Percentiles rank a stretch among this genome's conserved stretches.
These are phyloP conservation scores for Caenorhabditis macrosperma DNA, from an alignment of 2,888 invertebrate genomes.

Conservation along the genomic window DNA sequence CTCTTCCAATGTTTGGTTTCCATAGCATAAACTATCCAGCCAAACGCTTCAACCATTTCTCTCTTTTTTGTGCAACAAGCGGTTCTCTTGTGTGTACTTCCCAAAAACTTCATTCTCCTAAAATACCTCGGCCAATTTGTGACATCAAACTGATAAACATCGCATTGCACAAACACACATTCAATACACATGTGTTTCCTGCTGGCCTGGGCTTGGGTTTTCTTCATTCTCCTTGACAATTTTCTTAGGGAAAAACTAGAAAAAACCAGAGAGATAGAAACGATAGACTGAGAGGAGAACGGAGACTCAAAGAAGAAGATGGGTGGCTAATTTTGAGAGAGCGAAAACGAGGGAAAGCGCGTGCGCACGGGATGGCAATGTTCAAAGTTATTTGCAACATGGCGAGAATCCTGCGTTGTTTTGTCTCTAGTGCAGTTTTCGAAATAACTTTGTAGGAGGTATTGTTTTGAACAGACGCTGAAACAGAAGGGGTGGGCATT, in stretches of 20 bases:
- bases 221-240: background rate
- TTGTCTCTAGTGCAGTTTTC: too few species aligned
- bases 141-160: too few species aligned
- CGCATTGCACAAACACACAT: too few species aligned
- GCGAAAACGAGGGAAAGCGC: background rate
- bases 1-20: slow-evolving; percentile 4
- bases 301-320: background rate
- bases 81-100: background rate
- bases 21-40: slow-evolving; percentile 17
- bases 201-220: too few species aligned
- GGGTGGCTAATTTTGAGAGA: slow-evolving; percentile 1
- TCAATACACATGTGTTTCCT: too few species aligned
- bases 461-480: too few species aligned
- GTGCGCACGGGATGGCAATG: background rate
- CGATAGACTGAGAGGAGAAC: too few species aligned
- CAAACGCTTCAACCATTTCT: slow-evolving; percentile 1
- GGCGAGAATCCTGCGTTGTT: too few species aligned
- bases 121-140: too few species aligned
- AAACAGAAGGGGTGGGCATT: too few species aligned
- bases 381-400: background rate
- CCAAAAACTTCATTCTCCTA: slow-evolving; percentile 8
- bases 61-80: background rate
- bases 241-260: background rate
- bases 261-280: background rate
- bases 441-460: too few species aligned